Conservation (phyloP, 2,797 vertebrate species). For the Dendrocincla fuliginosa region DNA sequence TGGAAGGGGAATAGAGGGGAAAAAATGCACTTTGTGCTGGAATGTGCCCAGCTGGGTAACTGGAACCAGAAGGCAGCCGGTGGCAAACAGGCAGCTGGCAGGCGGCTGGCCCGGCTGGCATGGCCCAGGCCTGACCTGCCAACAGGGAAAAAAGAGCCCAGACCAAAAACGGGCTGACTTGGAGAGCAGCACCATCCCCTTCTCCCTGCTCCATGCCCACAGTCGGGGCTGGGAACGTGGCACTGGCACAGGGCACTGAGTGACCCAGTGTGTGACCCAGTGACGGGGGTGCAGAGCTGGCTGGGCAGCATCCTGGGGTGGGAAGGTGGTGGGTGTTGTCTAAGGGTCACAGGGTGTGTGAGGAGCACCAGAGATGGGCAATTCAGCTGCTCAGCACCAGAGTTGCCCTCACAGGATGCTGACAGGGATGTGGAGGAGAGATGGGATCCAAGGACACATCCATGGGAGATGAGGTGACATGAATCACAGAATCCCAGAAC, state of each 20-base stretch:
- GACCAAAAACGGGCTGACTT: neutral
- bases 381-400: neutral
- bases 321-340: neutral
- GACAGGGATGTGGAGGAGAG: neutral
- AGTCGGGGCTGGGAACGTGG: neutral
- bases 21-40: neutral
- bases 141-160: neutral
- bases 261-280: rapidly evolving
- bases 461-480: neutral
- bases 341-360: neutral
- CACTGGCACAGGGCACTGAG: neutral
- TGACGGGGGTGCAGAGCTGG: neutral
- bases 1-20: neutral
- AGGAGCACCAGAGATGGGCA: neutral
- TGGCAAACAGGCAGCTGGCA: slow-evolving; percentile 47
- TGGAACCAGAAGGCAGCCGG: slow-evolving; percentile 30
- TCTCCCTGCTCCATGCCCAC: rapidly evolving
- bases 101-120: neutral
- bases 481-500: neutral
- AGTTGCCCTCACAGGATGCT: neutral
- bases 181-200: neutral
- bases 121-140: slow-evolving; percentile 24
- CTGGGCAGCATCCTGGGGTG: rapidly evolving
- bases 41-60: slow-evolving; percentile 3
- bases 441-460: neutral